Base-by-base conservation (phyloP, 2,888 invertebrate genomes). In the Diaperis boleti region DNA sequence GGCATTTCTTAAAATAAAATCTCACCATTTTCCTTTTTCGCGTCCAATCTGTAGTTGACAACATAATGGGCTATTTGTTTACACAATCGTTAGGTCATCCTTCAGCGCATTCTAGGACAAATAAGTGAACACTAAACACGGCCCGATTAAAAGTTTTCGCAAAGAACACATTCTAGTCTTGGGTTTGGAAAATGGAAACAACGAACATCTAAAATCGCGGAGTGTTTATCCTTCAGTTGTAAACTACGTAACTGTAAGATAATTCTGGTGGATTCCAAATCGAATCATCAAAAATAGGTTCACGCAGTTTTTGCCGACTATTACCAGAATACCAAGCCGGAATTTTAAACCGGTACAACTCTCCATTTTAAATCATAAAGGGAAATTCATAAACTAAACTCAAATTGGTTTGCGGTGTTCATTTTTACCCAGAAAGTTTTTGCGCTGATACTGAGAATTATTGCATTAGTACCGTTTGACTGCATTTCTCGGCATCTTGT, bases 1-100 rank as follows among this genome's bases (percentile, higher is more conserved):
- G 68, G 64, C 71, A 71, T 71, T 66, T 69, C 71, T 71, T 71
- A 67, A 71, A 71, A 63, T 63, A 62, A 56, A 59, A 61, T 61
- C 41, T 45, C 29, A 54, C 31, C 60, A 64, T 67, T 69, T 64
- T 65, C 69, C 63, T 66, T 65, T 65, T 67, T 67, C 49, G 50
- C 41, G 60, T 59, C 59, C 50, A 44, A 47, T 60, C 64, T 56
- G 44, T 37, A 59, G 59, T 64, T 33, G 64, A 66, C 57, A 64
- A 52, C 45, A 65, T 59, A 59, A 56, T 59, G 50, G 50, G 50
- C 42, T 31, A 49, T 50, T 59, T 59, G 42, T 57, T 57, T 57
- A 39, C 57, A 57, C 57, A 57, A 57, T 37, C 37, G 37, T 57
- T 47, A 57, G 39, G 39, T 57, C 47, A 57, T 57, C 47, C 18